Conservation (phyloP, 2,113 vertebrate species). For the Ciconia maguari region DNA sequence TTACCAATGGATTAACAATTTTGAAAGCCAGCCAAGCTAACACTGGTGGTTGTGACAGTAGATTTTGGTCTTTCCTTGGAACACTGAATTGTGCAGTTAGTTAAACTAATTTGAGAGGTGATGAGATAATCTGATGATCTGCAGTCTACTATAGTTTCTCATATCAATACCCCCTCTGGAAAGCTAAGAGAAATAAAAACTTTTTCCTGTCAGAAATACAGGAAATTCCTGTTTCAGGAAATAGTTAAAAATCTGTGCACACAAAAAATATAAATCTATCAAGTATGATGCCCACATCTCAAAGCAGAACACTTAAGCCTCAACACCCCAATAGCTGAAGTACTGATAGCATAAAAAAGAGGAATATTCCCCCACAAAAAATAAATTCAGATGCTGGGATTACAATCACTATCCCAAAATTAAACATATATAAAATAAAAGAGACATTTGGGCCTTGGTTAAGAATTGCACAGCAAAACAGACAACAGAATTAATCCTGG, state of each 20-base stretch:
- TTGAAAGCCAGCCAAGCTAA: background rate
- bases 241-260: background rate
- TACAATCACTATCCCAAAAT: background rate
- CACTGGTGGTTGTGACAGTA: background rate
- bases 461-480: slow-evolving; percentile 14
- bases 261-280: background rate
- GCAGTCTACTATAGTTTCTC: background rate
- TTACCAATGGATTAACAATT: background rate
- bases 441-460: background rate
- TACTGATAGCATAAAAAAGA: background rate
- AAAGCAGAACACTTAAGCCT: background rate
- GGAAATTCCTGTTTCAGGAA: background rate
- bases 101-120: background rate
- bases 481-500: slow-evolving; percentile 32
- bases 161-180: background rate
- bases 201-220: background rate
- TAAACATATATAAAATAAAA: background rate
- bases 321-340: background rate
- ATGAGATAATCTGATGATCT: background rate
- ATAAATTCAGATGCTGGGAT: background rate
- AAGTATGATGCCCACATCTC: background rate
- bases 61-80: background rate
- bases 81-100: background rate
- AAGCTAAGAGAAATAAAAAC: background rate
- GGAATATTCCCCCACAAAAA: background rate